phyloP scores from a whole-genome alignment of 30 jellyfish, hydroid and myxozoan species.

The Hydractinia symbiolongicarpus region DNA sequence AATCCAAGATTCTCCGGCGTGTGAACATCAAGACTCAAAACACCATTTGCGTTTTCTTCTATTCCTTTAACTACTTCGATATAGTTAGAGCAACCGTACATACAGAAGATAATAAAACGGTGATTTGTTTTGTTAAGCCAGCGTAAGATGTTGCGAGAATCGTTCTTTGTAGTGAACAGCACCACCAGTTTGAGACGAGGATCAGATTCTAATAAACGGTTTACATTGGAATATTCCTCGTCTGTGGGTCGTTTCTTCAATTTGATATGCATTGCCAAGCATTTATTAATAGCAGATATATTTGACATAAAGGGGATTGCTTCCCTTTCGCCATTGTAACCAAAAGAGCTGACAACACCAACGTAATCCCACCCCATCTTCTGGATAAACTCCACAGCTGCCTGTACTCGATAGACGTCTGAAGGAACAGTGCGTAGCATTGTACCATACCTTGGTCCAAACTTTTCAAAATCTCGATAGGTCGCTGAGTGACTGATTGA shows the following conservation, averaged over 20 bases:
- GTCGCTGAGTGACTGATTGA: conserved; percentile 64
- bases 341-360: conserved; percentile 76
- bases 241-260: neutral
- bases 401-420: conserved; percentile 22
- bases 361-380: conserved; percentile 67
- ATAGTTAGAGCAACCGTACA: conserved; percentile 66
- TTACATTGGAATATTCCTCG: neutral
- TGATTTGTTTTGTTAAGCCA: conserved; percentile 24
- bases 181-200: conserved; percentile 24
- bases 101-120: conserved; percentile 50
- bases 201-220: neutral
- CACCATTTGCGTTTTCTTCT: conserved; percentile 51
- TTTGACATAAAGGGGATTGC: conserved; percentile 53
- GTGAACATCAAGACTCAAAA: conserved; percentile 48
- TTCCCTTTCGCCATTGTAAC: conserved; percentile 64
- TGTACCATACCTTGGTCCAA: neutral
- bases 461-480: conserved; percentile 29
- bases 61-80: conserved; percentile 52
- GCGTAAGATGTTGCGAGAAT: conserved; percentile 37
- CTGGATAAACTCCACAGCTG: conserved; percentile 42
- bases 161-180: conserved; percentile 56
- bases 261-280: conserved; percentile 36
- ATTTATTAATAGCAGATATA: conserved; percentile 13
- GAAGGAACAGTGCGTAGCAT: conserved; percentile 17
- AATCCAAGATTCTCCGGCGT: conserved; percentile 41